Percentiles rank a stretch among this genome's conserved stretches.
Conservation (phyloP, 2,113 vertebrate genomes). For the Ariopsis seemanni region DNA sequence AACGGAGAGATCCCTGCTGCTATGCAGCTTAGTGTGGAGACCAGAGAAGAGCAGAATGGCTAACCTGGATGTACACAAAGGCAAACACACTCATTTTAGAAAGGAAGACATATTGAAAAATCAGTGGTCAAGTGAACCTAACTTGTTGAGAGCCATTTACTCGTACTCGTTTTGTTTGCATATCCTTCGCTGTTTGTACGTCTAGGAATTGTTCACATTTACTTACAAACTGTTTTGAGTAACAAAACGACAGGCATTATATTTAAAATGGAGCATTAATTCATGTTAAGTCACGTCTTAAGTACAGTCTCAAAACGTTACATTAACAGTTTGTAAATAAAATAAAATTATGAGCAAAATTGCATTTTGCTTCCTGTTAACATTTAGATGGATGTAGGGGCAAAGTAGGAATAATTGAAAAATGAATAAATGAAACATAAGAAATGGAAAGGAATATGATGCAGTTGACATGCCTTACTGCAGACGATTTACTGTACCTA, state of each 20-base stretch:
- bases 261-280: not conserved
- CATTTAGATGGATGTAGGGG: not conserved
- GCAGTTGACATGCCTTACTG: not conserved
- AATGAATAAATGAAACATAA: not conserved
- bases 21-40: conserved; percentile 65
- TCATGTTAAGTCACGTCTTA: not conserved
- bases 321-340: not conserved
- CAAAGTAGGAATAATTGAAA: not conserved
- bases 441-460: not conserved
- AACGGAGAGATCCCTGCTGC: conserved; percentile 74
- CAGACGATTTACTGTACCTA: not conserved
- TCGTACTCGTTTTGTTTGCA: conserved; percentile 6
- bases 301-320: not conserved
- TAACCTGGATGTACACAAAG: conserved; percentile 51
- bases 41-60: conserved; percentile 72
- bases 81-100: conserved; percentile 25
- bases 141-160: conserved; percentile 22
- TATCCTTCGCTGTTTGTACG: not conserved
- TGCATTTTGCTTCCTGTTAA: not conserved
- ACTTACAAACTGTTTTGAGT: not conserved
- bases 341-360: not conserved
- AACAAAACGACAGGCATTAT: not conserved
- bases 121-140: conserved; percentile 23
- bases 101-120: conserved; percentile 20
- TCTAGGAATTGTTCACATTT: not conserved